Percentiles rank a stretch among this genome's conserved stretches.
phyloP scores from a whole-genome alignment of 2,888 invertebrate species.

The Tetheella fluctuosa region DNA sequence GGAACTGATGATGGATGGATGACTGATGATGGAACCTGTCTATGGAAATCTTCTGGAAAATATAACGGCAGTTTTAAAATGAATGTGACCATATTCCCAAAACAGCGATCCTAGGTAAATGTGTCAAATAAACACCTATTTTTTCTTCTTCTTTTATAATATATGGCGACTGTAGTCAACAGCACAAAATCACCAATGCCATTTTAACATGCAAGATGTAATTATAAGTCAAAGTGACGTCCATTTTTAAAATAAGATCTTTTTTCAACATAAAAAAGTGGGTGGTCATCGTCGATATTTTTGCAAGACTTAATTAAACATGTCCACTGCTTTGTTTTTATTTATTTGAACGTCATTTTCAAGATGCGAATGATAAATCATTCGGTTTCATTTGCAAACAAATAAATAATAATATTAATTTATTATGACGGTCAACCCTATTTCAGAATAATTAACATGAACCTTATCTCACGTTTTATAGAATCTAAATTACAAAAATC shows the following conservation, averaged over 20 bases:
- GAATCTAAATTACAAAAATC: not conserved
- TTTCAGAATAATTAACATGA: not conserved
- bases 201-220: not conserved
- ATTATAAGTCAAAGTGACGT: conserved; percentile 9
- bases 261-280: conserved; percentile 28
- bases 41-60: too few relatives aligned
- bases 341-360: conserved; percentile 13
- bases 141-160: too few relatives aligned
- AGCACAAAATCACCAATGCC: too few relatives aligned
- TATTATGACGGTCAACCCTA: conserved; percentile 21
- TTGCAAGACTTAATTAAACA: conserved; percentile 26
- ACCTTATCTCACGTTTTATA: not conserved
- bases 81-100: too few relatives aligned
- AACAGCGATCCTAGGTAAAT: too few relatives aligned
- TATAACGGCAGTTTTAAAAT: too few relatives aligned
- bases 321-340: conserved; percentile 12
- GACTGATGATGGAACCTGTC: too few relatives aligned
- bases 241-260: conserved; percentile 29
- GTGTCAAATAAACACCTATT: not conserved
- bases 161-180: too few relatives aligned
- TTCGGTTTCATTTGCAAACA: conserved; percentile 21
- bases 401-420: conserved; percentile 27
- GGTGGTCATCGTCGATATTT: conserved; percentile 25
- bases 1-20: too few relatives aligned
- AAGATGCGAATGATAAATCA: conserved; percentile 27